Evolutionary conservation across 2,113 vertebrate genomes (phyloP), one percentile per base, ranked within the genome.

Genomic region (Lonchura striata): DNA sequence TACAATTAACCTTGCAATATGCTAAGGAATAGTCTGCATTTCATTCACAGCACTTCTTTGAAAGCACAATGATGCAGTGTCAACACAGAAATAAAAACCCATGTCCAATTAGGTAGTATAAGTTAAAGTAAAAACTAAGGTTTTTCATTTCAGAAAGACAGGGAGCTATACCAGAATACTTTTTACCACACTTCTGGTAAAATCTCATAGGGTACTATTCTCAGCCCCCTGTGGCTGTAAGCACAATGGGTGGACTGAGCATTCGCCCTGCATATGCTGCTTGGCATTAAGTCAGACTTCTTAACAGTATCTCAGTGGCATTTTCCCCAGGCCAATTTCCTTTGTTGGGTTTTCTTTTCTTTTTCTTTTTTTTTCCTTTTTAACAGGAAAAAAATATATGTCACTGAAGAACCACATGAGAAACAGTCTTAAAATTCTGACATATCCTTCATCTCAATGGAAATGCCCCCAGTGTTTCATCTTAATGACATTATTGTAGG

Each of bases 151-250:
- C 88, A 95, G 82, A 83, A 87, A 39, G 22, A 47, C 65, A 87
- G 25, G 52, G 74, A 65, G 72, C 72, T 80, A 63, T 89, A 89
- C 72, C 59, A 93, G 65, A 93, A 77, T 82, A 88, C 91, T 95
- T 95, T 81, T 94, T 81, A 86, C 84, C 66, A 85, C 15, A 50
- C 42, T 82, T 80, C 11, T 76, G 59, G 59, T 80, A 81, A 82
- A 94, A 75, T 71, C 71, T 88, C 64, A 44, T 20, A 82, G 56
- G 53, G 42, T 74, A 69, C 61, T 85, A 77, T 93, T 95, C 83
- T 95, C 95, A 92, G 92, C 77, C 76, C 91, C 91, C 91, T 63
- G 91, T 53, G 89, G 76, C 86, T 97, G 63, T 81, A 84, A 94
- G 84, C 57, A 77, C 53, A 87, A 97, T 94, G 78, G 52, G 70